These are phyloP conservation scores for Macrobrachium rosenbergii DNA, from an alignment of 1,140 invertebrate genomes.

Conservation along the genomic window DNA sequence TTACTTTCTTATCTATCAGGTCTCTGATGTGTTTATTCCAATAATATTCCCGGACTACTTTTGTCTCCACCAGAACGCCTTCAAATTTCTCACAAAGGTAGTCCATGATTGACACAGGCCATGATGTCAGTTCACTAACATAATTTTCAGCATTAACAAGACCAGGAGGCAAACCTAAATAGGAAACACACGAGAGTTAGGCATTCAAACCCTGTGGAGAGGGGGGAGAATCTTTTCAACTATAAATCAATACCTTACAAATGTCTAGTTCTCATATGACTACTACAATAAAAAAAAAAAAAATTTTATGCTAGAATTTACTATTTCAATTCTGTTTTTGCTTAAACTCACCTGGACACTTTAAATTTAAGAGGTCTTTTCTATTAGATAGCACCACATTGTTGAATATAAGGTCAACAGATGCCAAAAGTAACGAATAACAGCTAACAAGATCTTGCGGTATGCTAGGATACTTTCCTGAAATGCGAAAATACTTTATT, in stretches of 20 bases:
- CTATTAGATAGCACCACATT: conserved; percentile 87
- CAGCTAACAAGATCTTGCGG: conserved; percentile 95
- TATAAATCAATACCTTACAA: background rate
- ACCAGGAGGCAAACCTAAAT: conserved; percentile 77
- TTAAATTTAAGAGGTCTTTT: conserved; percentile 84
- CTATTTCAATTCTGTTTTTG: background rate
- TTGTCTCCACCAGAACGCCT: conserved; percentile 87
- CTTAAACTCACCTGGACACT: conserved; percentile 68
- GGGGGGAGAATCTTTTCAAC: background rate
- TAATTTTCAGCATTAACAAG: conserved; percentile 53
- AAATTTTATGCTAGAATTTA: conserved; percentile 6
- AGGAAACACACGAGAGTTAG: conserved; percentile 16
- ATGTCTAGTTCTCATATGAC: background rate
- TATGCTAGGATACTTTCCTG: conserved; percentile 73
- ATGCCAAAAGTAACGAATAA: conserved; percentile 90
- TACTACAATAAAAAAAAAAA: conserved; percentile 7
- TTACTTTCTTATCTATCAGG: conserved; percentile 83
- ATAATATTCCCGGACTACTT: conserved; percentile 90
- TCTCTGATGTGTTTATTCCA: conserved; percentile 85
- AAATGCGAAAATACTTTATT: conserved; percentile 17
- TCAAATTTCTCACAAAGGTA: conserved; percentile 85
- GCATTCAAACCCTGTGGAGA: background rate
- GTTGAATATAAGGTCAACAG: conserved; percentile 90
- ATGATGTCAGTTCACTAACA: conserved; percentile 77
- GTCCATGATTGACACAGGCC: conserved; percentile 77